Percentiles rank a stretch among this genome's conserved stretches.
phyloP scores from a whole-genome alignment of 1,140 invertebrate species.

The Zophobas morio region DNA sequence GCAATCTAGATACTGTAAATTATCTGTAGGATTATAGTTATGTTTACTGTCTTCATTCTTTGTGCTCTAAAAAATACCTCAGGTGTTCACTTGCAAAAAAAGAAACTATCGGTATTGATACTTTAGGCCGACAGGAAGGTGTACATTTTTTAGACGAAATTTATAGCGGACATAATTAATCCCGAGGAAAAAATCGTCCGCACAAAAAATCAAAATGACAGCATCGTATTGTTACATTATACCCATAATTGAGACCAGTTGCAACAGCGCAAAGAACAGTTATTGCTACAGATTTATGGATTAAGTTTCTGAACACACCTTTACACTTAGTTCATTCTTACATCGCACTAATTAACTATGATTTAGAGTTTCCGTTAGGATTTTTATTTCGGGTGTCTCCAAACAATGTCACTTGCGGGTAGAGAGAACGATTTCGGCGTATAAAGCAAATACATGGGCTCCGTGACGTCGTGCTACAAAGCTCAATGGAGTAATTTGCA shows the following conservation, averaged over 20 bases:
- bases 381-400: slow-evolving; percentile 17
- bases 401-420: slow-evolving; percentile 16
- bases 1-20: background rate
- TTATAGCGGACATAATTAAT: background rate
- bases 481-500: slow-evolving; percentile 47
- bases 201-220: slow-evolving; percentile 7
- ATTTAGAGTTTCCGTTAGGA: slow-evolving; percentile 31
- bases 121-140: background rate
- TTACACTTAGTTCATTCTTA: slow-evolving; percentile 25
- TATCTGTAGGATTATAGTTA: too few species aligned
- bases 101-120: too few species aligned
- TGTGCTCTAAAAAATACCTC: background rate
- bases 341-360: slow-evolving; percentile 25
- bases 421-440: slow-evolving; percentile 9
- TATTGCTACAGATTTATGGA: slow-evolving; percentile 30
- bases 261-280: slow-evolving; percentile 19
- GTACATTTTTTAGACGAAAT: slow-evolving; percentile 10
- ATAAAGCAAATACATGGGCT: slow-evolving; percentile 29
- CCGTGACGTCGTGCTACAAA: slow-evolving; percentile 22
- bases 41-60: background rate
- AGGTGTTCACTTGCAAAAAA: too few species aligned
- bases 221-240: slow-evolving; percentile 11
- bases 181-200: background rate
- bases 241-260: background rate
- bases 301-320: slow-evolving; percentile 28